Percentiles rank a stretch among this genome's conserved stretches.
These are phyloP conservation scores for Sesamia inferens DNA, from an alignment of 2,888 invertebrate genomes.

Conservation along the genomic window DNA sequence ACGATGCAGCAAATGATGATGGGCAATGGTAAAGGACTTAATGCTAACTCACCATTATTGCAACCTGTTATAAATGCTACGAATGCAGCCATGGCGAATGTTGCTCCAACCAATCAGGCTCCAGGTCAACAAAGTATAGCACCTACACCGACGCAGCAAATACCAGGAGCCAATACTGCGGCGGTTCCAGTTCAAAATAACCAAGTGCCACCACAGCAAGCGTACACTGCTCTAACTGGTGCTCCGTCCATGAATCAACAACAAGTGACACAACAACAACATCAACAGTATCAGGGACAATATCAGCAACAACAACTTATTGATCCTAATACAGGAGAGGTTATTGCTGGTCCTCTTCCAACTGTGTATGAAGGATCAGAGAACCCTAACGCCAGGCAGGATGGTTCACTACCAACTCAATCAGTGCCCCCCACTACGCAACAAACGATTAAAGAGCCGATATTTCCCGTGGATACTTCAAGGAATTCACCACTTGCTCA, in stretches of 20 bases:
- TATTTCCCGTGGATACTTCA: constrained; percentile 78
- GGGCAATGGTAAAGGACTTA: constrained; percentile 58
- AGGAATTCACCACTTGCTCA: constrained; percentile 59
- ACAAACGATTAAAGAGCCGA: constrained; percentile 74
- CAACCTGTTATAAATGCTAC: constrained; percentile 62
- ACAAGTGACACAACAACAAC: constrained; percentile 59
- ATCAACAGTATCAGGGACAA: constrained; percentile 60
- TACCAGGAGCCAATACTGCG: constrained; percentile 9
- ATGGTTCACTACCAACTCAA: constrained; percentile 7
- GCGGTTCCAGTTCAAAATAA: constrained; percentile 57
- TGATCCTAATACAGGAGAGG: constrained; percentile 66
- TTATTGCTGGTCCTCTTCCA: constrained; percentile 49
- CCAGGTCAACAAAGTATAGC: constrained; percentile 31
- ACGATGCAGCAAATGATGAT: constrained; percentile 79
- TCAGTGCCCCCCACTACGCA: constrained; percentile 41
- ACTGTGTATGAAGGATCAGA: constrained; percentile 62
- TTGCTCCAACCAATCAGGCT: constrained; percentile 39
- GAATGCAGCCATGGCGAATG: constrained; percentile 60
- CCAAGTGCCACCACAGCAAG: constrained; percentile 59
- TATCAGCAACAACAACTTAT: constrained; percentile 60
- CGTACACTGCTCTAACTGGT: constrained; percentile 63
- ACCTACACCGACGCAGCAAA: constrained; percentile 19
- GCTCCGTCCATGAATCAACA: constrained; percentile 58
- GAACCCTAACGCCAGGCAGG: constrained; percentile 42
- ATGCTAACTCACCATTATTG: constrained; percentile 44